Base-by-base conservation (phyloP, 2,888 invertebrate species). In the Cantharis nigra region DNA sequence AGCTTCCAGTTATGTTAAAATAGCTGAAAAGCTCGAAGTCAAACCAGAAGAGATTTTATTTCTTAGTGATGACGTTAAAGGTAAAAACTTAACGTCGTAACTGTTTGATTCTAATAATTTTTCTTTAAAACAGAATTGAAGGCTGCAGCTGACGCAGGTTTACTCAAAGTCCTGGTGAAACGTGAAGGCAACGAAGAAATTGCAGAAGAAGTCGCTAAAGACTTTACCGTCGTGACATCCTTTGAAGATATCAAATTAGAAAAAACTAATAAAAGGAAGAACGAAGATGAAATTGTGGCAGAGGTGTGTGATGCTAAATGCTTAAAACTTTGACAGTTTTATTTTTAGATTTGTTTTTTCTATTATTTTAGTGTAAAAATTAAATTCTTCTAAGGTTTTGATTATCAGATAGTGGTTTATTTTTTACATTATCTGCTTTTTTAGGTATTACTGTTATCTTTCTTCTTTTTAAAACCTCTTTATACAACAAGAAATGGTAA, bases 11-110 rank as follows among this genome's bases (percentile, higher is more conserved):
- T 98, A 98, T 87, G 90, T 89, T 73, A 93, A 92, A 69, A 98
- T 98, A 78, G 90, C 92, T 1, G 90, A 92, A 81, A 90, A 93
- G 83, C 91, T 97, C 65, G 90, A 90, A 70, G 90, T 90, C 77
- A 89, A 91, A 62, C 88, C 94, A 14, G 91, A 92, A 9, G 92
- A 95, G 78, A 91, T 97, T 69, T 86, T 98, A 14, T 98, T 97
- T 87, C 90, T 98, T 13, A 98, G 97, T 64, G 98, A 98, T 87
- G 90, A 95, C 83, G 89, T 92, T 3, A 92, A 92, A 91, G 97
- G 96, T 96, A 85, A 83, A 80, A 80, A 13, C 4, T 70, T 16
- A 14, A 63, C 10, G 11, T n/a, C 16, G 26, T 74, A n/a, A 11
- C 33, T 9, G 9, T 74, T 14, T 18, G 3, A 14, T 11, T 64